Evolutionary conservation across 2,888 invertebrate genomes (phyloP).

Genomic region (Tetragonisca angustula): DNA sequence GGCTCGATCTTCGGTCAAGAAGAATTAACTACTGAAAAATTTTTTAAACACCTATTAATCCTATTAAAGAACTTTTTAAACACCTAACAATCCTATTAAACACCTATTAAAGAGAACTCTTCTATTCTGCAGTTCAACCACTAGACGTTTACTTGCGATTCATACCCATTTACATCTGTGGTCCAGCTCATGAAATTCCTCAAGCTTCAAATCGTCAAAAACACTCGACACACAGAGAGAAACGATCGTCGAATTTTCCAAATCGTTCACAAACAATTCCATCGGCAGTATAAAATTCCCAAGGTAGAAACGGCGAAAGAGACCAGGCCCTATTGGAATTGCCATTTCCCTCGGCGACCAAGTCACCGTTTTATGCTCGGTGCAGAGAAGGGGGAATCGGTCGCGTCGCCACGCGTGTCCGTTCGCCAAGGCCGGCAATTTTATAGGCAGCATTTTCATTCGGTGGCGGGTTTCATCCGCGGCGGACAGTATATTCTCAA

Average conservation of each 20-base stretch:
- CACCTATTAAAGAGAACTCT: too few relatives aligned
- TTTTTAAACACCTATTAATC: too few relatives aligned
- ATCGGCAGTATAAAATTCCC: background rate
- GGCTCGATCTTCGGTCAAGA: too few relatives aligned
- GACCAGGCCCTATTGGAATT: background rate
- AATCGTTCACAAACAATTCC: background rate
- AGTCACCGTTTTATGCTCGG: constrained; percentile 34
- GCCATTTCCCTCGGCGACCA: constrained; percentile 1
- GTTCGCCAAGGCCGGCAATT: constrained; percentile 44
- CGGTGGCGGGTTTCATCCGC: constrained; percentile 36
- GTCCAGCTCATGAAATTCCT: background rate
- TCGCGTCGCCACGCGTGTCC: constrained; percentile 41
- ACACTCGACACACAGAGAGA: too few relatives aligned
- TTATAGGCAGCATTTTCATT: constrained; percentile 56
- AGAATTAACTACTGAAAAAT: too few relatives aligned
- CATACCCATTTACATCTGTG: background rate
- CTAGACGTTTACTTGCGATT: too few relatives aligned
- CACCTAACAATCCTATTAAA: too few relatives aligned
- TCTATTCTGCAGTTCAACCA: too few relatives aligned
- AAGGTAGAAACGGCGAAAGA: background rate
- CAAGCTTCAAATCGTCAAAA: too few relatives aligned
- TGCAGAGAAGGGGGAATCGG: constrained; percentile 11
- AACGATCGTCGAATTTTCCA: background rate
- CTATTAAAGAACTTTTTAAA: too few relatives aligned
- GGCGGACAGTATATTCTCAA: constrained; percentile 56